Evolutionary conservation across 2,888 invertebrate species (phyloP).

Genomic region (Itoplectis maculator): DNA sequence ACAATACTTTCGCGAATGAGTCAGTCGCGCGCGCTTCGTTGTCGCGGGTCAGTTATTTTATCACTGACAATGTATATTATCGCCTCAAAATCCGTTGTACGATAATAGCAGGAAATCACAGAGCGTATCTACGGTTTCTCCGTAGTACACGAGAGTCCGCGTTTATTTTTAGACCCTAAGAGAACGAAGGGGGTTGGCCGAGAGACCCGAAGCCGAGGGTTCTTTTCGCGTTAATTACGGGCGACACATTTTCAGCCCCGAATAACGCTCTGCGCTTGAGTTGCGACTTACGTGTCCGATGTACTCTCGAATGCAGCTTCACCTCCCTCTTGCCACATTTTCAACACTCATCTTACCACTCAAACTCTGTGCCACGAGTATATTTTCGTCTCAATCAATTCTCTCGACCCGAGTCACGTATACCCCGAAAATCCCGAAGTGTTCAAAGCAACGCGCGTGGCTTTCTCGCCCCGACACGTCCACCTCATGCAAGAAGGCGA

Average conservation of each 20-base stretch:
- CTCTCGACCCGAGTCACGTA: slow-evolving; percentile 23
- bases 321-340: slow-evolving; percentile 82
- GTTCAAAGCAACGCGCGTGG: slow-evolving; percentile 17
- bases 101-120: slow-evolving; percentile 2
- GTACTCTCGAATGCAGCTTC: slow-evolving; percentile 80
- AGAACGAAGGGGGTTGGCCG: slow-evolving; percentile 8
- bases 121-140: background rate
- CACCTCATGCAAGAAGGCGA: slow-evolving; percentile 65
- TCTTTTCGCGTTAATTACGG: slow-evolving; percentile 30
- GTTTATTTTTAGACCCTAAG: slow-evolving; percentile 32
- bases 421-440: background rate
- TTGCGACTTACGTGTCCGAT: slow-evolving; percentile 78
- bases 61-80: slow-evolving; percentile 24
- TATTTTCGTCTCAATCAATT: slow-evolving; percentile 44
- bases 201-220: background rate
- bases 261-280: background rate
- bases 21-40: slow-evolving; percentile 16
- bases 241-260: slow-evolving; percentile 13
- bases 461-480: slow-evolving; percentile 45
- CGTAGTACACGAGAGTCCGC: background rate
- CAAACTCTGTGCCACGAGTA: slow-evolving; percentile 25
- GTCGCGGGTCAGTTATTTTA: slow-evolving; percentile 17
- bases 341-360: slow-evolving; percentile 74
- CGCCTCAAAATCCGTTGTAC: background rate
- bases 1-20: slow-evolving; percentile 18